These are phyloP conservation scores for Apeltes quadracus DNA, from an alignment of 2,113 vertebrate genomes.

Conservation along the genomic window DNA sequence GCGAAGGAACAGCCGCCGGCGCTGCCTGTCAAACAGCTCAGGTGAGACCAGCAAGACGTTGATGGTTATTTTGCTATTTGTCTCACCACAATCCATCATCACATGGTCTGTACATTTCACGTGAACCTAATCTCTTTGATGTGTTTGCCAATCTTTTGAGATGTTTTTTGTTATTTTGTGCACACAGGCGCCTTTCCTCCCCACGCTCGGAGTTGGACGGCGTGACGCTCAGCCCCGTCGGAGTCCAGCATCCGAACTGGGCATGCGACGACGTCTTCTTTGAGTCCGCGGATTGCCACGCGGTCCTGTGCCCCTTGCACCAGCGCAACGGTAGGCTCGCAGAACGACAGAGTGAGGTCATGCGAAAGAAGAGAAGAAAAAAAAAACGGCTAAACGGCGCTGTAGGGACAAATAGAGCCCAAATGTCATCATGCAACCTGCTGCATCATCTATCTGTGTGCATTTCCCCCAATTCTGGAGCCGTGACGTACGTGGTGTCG, in stretches of 20 bases:
- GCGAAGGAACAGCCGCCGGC: constrained; percentile 57
- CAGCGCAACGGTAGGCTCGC: constrained; percentile 63
- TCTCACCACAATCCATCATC: not conserved
- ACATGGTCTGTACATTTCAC: not conserved
- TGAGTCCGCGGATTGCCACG: constrained; percentile 66
- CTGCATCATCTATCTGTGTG: not conserved
- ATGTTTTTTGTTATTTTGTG: not conserved
- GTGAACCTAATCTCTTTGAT: not conserved
- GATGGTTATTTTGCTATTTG: too few relatives aligned
- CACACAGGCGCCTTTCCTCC: constrained; percentile 50
- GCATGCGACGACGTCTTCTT: constrained; percentile 55
- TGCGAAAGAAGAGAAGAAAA: not conserved
- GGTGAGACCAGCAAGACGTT: constrained; percentile 58
- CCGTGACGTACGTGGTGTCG: too few relatives aligned
- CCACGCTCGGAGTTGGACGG: constrained; percentile 52
- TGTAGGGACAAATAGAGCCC: not conserved
- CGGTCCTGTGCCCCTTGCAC: constrained; percentile 76
- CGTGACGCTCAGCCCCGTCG: constrained; percentile 25
- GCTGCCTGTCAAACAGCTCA: constrained; percentile 77
- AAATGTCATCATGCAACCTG: not conserved
- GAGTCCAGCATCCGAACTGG: constrained; percentile 19
- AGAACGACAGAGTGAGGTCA: not conserved
- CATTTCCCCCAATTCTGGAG: not conserved
- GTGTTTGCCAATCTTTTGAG: too few relatives aligned
- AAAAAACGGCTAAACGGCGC: not conserved